Percentiles rank a stretch among this genome's conserved stretches.
These are phyloP conservation scores for Micrasema longulum DNA, from an alignment of 1,140 invertebrate genomes.

Conservation along the genomic window DNA sequence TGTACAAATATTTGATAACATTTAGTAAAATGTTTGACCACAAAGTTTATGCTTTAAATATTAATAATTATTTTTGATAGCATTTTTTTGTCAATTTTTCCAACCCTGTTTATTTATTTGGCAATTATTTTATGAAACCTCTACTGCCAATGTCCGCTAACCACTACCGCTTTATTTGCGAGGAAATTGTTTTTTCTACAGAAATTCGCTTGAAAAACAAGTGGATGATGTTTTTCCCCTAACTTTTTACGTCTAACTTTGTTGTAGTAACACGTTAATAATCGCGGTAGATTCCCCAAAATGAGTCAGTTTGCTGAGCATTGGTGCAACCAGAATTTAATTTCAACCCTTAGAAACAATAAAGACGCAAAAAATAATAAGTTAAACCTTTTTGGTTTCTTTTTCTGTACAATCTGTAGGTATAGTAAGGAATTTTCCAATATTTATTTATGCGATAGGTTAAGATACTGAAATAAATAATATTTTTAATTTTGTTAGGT, in stretches of 20 bases:
- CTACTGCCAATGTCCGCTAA: not conserved
- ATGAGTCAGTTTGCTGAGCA: not conserved
- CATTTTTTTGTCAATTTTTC: not conserved
- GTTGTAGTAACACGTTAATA: not conserved
- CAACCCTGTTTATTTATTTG: not conserved
- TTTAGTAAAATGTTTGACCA: too few species aligned
- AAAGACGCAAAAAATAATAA: not conserved
- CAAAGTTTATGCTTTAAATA: not conserved
- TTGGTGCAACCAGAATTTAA: not conserved
- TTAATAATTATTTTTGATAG: not conserved
- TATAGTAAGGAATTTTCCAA: too few species aligned
- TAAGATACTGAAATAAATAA: too few species aligned
- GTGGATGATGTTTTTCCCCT: not conserved
- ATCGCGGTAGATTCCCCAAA: not conserved
- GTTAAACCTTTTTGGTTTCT: not conserved
- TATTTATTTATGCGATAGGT: too few species aligned
- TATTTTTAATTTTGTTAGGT: too few species aligned
- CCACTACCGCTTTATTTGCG: not conserved
- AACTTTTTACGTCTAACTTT: not conserved
- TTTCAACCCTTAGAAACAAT: too few species aligned
- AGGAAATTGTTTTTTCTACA: constrained; percentile 30
- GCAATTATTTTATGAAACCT: constrained; percentile 25
- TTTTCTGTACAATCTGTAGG: too few species aligned
- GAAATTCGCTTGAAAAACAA: constrained; percentile 8
- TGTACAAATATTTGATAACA: too few species aligned